Evolutionary conservation across 2,888 invertebrate genomes (phyloP), one percentile per base, ranked within the genome.

Genomic region (Parelbella ahira): DNA sequence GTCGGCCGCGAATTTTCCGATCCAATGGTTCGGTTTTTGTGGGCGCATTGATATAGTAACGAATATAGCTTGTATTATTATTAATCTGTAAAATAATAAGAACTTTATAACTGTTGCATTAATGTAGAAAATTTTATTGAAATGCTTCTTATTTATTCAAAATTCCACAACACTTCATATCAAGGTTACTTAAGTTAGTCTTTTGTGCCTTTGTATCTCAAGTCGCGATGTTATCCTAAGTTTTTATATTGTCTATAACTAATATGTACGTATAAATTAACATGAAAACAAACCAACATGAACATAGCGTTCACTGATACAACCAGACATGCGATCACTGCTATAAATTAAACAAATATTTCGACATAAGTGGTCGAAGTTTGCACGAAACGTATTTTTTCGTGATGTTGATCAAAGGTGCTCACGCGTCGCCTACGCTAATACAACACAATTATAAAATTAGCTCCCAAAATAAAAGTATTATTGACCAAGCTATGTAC

Each of bases 391-490:
- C 54, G 50, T 53, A 47, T 44, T 29, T 52, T 48, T 54, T 54
- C 51, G 51, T 47, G 42, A 44, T 56, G 51, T 54, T 54, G 55
- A 53, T 51, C 48, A 51, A 52, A 54, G 50, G 44, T 50, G 50
- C 47, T 42, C 47, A 45, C 39, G 44, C 37, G 28, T 49, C 55
- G 46, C 61, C 60, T 46, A 60, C 59, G 58, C 56, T 51, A 49
- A 54, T 53, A 51, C 57, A 58, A 60, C 53, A 60, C 54, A 59
- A 61, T 60, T 59, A 59, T 58, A 50, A 57, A 59, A 60, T 64
- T 62, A 62, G 56, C 56, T 49, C 43, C 44, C 37, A 50, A 48
- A 54, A 51, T 53, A 54, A 50, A 51, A 54, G 24, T 38, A 49
- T 39, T 49, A 51, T 51, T 54, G 55, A 38, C 50, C 54, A 42